Base-by-base conservation (phyloP, 2,113 vertebrate species). In the Nymphicus hollandicus region DNA sequence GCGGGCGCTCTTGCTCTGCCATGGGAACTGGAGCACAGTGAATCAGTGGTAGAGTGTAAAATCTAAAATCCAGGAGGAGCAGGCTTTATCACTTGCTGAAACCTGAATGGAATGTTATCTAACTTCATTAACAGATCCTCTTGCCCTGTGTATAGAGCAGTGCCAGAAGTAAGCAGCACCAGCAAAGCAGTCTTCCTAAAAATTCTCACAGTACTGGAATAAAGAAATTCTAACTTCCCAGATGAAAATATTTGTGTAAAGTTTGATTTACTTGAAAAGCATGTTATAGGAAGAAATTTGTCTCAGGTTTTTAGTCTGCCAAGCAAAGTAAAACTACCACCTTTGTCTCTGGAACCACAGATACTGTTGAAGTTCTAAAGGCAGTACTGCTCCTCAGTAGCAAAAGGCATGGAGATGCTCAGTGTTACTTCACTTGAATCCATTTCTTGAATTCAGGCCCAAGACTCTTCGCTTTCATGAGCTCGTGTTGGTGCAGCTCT, bases 81-180 rank as follows among this genome's bases (percentile, higher is more conserved):
- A 91, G 31, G 41, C 70, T 84, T 84, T 81, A 49, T 68, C 63
- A 71, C 83, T 25, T 87, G 84, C 69, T 84, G 61, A 86, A 97
- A 94, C 84, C 31, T 61, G 86, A 87, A 89, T 33, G 74, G 73
- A 94, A 80, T 79, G 92, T 96, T 95, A 92, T 22, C 88, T 73
- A 11, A 58, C 50, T 60, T 87, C 4, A 4, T 44, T 60, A 79
- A 53, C 20, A 79, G 79, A 74, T 72, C 31, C 50, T 64, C 24
- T 29, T 64, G 47, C 46, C 29, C 65, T 76, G 1, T 14, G 28
- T 35, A 52, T 33, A 64, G 65, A 79, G n/a, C 65, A 89, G 86
- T 55, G 73, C 44, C 50, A 89, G 60, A 49, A 37, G 28, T 58
- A 50, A 46, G 23, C 17, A 35, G 56, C 33, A 58, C 35, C 50